Evolutionary conservation across 2,888 invertebrate genomes (phyloP).

Genomic region (Heliconius ismenius): DNA sequence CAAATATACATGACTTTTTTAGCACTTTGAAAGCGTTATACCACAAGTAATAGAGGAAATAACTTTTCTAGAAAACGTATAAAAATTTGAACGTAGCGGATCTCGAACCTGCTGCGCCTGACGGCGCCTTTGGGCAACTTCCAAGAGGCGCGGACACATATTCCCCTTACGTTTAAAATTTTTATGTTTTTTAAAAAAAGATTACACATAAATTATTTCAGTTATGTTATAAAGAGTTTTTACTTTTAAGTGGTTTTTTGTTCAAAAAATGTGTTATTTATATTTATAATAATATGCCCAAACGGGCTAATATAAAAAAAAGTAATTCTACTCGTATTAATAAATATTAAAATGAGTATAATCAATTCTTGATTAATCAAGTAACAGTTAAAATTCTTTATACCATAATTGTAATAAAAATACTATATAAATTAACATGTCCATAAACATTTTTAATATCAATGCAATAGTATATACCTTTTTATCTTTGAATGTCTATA

Average conservation of each 20-base stretch:
- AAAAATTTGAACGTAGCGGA: too few relatives aligned
- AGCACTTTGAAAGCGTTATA: neutral
- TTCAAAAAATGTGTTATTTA: too few relatives aligned
- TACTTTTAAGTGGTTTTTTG: neutral
- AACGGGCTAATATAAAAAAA: too few relatives aligned
- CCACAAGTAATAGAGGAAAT: too few relatives aligned
- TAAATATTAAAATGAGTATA: neutral
- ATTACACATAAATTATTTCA: neutral
- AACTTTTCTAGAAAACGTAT: too few relatives aligned
- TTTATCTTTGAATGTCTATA: slow-evolving; percentile 20
- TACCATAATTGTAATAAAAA: slow-evolving; percentile 11
- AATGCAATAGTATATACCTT: slow-evolving; percentile 21
- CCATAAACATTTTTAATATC: slow-evolving; percentile 17
- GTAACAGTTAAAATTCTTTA: slow-evolving; percentile 7
- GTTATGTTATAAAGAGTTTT: slow-evolving; percentile 1
- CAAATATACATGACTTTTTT: neutral
- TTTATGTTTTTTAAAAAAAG: too few relatives aligned
- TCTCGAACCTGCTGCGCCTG: too few relatives aligned
- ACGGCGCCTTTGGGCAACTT: too few relatives aligned
- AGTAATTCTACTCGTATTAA: too few relatives aligned
- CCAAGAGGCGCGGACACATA: too few relatives aligned
- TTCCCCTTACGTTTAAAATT: too few relatives aligned
- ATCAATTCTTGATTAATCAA: neutral
- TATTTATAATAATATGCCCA: too few relatives aligned
- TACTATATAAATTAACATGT: slow-evolving; percentile 7